Conservation (phyloP, 1,140 invertebrate genomes). For the Drosophila subobscura region DNA sequence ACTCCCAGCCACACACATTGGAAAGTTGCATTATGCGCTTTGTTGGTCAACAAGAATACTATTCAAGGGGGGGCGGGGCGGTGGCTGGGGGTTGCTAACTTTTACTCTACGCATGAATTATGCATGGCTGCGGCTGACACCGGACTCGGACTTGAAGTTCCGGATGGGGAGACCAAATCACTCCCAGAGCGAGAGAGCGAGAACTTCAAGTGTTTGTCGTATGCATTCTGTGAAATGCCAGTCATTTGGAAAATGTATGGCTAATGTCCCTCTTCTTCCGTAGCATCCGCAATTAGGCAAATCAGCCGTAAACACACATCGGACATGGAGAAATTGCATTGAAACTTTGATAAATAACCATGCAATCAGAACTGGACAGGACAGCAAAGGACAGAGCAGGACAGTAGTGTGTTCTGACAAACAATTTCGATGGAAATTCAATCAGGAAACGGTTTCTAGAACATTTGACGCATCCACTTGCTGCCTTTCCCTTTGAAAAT, state of each 20-base stretch:
- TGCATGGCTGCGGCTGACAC: conserved; percentile 35
- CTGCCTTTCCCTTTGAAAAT: no score
- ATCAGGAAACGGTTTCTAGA: background rate
- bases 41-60: conserved; percentile 72
- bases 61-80: background rate
- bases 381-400: no score
- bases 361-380: background rate
- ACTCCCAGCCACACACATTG: background rate
- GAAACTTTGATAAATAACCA: background rate
- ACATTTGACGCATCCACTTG: no score
- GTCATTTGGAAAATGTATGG: conserved; percentile 11
- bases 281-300: conserved; percentile 14
- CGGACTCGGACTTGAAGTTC: background rate
- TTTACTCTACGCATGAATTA: conserved; percentile 40
- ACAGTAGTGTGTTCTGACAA: background rate
- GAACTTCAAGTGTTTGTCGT: conserved; percentile 3
- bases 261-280: background rate
- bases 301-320: conserved; percentile 5
- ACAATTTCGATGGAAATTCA: conserved; percentile 26
- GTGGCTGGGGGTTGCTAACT: conserved; percentile 35
- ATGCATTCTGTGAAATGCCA: background rate
- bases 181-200: no score
- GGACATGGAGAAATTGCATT: conserved; percentile 6
- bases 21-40: conserved; percentile 73
- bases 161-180: background rate